phyloP scores from a whole-genome alignment of 2,113 vertebrate genomes.

The Callithrix jacchus region DNA sequence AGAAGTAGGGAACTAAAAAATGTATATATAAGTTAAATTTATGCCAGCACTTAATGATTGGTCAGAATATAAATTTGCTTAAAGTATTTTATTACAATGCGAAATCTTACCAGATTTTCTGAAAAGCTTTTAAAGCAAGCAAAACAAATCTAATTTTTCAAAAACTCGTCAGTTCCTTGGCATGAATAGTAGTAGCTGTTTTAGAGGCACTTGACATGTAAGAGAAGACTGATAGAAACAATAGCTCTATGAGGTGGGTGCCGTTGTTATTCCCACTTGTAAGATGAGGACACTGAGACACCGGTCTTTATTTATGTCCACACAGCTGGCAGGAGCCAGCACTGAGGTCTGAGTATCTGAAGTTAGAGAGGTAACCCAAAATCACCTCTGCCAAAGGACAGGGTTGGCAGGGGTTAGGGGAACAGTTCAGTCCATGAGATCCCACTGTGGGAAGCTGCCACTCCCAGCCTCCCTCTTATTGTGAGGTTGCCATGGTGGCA shows the following conservation, averaged over 20 bases:
- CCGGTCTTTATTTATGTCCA: not conserved
- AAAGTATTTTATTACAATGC: not conserved
- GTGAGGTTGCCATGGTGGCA: not conserved
- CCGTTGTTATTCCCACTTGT: not conserved
- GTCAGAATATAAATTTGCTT: not conserved
- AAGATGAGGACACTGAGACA: not conserved
- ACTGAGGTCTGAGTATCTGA: not conserved
- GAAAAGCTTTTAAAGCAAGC: not conserved
- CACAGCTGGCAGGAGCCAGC: not conserved
- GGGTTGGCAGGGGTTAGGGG: not conserved
- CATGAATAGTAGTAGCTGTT: not conserved
- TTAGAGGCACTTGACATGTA: not conserved
- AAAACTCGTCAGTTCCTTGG: not conserved
- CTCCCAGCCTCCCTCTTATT: not conserved
- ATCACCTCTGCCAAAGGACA: not conserved
- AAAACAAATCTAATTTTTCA: not conserved
- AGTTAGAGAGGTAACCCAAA: not conserved
- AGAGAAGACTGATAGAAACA: not conserved
- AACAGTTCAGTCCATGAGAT: not conserved
- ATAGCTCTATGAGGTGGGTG: not conserved
- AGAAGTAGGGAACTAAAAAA: not conserved
- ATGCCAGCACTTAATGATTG: not conserved
- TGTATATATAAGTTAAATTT: not conserved
- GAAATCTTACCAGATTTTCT: not conserved
- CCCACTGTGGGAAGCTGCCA: not conserved